Conservation (phyloP, 2,888 invertebrate genomes). For the Troides aeacus region DNA sequence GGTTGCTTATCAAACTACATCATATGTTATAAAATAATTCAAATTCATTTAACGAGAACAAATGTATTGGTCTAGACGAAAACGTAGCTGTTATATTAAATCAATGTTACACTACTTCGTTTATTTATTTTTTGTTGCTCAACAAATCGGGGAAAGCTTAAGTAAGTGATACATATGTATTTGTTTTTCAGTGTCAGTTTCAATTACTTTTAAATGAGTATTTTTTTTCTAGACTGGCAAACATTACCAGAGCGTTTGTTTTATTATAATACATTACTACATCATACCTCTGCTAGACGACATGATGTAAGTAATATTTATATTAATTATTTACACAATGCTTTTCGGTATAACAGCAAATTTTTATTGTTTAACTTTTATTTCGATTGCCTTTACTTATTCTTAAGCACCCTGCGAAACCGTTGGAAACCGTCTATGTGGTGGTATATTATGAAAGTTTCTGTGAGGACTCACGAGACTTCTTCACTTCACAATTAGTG, state of each 20-base stretch:
- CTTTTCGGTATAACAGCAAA: neutral
- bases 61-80: neutral
- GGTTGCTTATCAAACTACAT: constrained; percentile 19
- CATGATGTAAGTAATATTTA: constrained; percentile 12
- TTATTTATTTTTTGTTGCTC: constrained; percentile 3
- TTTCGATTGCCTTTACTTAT: neutral
- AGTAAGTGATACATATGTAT: neutral
- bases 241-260: neutral
- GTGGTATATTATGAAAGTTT: constrained; percentile 86
- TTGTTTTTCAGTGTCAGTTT: neutral
- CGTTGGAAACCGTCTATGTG: constrained; percentile 40
- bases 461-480: constrained; percentile 88
- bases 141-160: constrained; percentile 11
- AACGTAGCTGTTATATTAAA: neutral
- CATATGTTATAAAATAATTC: constrained; percentile 7
- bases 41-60: neutral
- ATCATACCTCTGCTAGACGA: constrained; percentile 2
- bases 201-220: neutral
- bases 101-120: constrained; percentile 14
- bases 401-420: neutral
- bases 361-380: neutral
- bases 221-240: constrained; percentile 2
- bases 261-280: constrained; percentile 12
- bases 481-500: constrained; percentile 83
- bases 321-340: neutral